A percentile compares a stretch with the other conserved stretches of the same genome.
Conservation (phyloP, 2,888 invertebrate genomes). For the Orchesellides sinensis region DNA sequence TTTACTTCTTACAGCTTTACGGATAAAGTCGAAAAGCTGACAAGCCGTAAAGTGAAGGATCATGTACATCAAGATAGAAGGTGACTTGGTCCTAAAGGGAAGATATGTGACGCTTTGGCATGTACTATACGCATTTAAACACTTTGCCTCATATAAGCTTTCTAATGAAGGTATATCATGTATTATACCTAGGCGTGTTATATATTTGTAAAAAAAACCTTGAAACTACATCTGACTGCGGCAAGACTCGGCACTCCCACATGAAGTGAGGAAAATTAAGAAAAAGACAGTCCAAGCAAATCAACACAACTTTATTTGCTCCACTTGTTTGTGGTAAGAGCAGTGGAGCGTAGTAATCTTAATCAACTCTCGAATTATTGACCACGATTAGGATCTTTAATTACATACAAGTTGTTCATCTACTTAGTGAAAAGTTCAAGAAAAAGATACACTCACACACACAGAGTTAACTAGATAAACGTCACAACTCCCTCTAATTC, state of each 20-base stretch:
- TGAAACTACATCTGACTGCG: neutral
- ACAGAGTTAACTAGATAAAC: no score
- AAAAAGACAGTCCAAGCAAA: constrained; percentile 27
- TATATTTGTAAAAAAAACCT: neutral
- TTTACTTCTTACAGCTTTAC: neutral
- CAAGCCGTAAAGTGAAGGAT: constrained; percentile 57
- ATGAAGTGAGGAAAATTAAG: neutral
- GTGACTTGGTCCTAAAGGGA: constrained; percentile 3
- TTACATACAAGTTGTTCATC: neutral
- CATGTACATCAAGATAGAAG: constrained; percentile 24
- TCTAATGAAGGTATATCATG: no score
- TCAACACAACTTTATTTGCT: constrained; percentile 50
- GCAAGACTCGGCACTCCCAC: neutral
- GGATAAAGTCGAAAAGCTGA: constrained; percentile 36
- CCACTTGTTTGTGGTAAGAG: constrained; percentile 34
- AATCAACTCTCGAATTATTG: constrained; percentile 38
- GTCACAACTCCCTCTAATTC: no score
- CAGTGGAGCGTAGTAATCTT: constrained; percentile 20
- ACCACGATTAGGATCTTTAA: constrained; percentile 32
- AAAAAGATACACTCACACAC: no score
- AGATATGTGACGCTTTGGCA: neutral
- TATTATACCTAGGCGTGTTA: no score
- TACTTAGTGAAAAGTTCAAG: neutral
- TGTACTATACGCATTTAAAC: neutral
- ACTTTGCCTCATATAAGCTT: no score